A percentile compares a stretch with the other conserved stretches of the same genome.
phyloP scores from a whole-genome alignment of 2,888 invertebrate genomes.

The Gandaritis pyraliata region DNA sequence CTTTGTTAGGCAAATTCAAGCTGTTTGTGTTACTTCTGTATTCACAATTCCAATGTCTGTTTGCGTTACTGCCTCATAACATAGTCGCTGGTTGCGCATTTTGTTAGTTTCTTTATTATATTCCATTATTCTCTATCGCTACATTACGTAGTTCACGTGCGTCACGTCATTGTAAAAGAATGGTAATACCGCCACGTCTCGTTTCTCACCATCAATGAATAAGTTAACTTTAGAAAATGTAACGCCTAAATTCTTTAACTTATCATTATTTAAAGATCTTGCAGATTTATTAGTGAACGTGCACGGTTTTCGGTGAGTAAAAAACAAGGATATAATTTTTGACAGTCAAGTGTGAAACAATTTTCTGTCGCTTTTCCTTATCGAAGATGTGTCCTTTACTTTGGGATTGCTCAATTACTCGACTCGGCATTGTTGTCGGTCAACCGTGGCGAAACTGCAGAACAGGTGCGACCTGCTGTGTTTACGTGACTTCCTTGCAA shows the following conservation, averaged over 20 bases:
- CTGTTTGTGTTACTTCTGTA: conserved; percentile 47
- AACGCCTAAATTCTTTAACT: not conserved
- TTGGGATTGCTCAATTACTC: conserved; percentile 74
- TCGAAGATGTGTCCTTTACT: conserved; percentile 70
- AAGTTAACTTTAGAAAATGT: not conserved
- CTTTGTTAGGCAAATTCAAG: conserved; percentile 54
- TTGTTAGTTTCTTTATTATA: conserved; percentile 55
- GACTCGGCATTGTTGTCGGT: conserved; percentile 73
- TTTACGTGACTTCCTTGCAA: conserved; percentile 68
- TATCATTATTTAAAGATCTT: not conserved
- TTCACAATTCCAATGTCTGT: conserved; percentile 46
- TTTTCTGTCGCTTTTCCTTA: conserved; percentile 72
- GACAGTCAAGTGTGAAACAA: conserved; percentile 50
- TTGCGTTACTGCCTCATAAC: conserved; percentile 51
- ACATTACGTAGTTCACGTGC: conserved; percentile 63
- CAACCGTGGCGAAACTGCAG: conserved; percentile 67
- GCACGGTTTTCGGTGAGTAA: not conserved
- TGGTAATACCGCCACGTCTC: conserved; percentile 12
- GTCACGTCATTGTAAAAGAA: conserved; percentile 47
- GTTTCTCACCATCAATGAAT: not conserved
- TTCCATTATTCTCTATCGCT: conserved; percentile 47
- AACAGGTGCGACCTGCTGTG: conserved; percentile 70
- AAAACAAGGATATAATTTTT: conserved; percentile 30
- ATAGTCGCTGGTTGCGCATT: conserved; percentile 53
- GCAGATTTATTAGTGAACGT: not conserved